phyloP scores from a whole-genome alignment of 2,888 invertebrate species.

The Baccha elongata region DNA sequence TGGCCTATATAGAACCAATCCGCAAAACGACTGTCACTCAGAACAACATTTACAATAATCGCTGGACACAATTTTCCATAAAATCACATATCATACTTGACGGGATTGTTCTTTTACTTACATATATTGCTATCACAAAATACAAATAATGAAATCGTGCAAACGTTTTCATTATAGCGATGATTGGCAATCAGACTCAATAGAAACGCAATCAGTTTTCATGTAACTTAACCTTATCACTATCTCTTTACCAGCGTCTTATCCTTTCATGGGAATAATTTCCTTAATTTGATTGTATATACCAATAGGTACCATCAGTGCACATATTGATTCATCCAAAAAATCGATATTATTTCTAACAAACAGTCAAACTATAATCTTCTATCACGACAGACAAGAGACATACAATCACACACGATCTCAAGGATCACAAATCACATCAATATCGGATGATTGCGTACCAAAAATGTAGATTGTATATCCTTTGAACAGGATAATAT shows the following conservation, averaged over 20 bases:
- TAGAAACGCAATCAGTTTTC: neutral
- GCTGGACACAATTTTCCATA: no score
- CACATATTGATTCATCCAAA: neutral
- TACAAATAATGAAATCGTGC: no score
- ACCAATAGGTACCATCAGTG: neutral
- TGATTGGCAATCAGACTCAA: no score
- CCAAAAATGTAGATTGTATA: constrained; percentile 6
- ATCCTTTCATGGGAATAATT: neutral
- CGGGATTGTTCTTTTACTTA: no score
- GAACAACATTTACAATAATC: no score
- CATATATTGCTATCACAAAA: no score
- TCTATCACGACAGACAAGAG: neutral
- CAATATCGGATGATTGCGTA: constrained; percentile 33
- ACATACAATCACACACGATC: constrained; percentile 3
- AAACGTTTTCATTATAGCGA: no score
- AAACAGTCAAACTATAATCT: neutral
- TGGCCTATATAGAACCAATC: no score
- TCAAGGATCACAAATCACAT: constrained; percentile 26
- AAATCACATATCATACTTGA: no score
- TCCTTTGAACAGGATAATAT: neutral
- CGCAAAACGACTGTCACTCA: no score
- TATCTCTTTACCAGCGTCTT: neutral
- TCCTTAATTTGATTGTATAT: neutral
- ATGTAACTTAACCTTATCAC: neutral
- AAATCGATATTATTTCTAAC: neutral